Conservation (phyloP, 2,888 invertebrate species). For the Nasonovia ribisnigri region DNA sequence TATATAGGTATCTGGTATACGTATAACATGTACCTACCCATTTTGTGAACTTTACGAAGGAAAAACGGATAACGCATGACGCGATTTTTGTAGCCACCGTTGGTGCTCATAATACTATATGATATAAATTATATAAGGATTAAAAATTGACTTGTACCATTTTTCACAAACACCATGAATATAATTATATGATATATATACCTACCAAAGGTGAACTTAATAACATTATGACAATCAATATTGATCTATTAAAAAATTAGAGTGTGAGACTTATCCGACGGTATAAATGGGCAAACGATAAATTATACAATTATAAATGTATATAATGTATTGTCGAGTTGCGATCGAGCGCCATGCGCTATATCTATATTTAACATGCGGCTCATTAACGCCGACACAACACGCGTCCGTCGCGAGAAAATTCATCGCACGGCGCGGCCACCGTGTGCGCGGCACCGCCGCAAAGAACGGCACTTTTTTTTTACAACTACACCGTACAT, state of each 20-base stretch:
- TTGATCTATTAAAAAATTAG: not conserved
- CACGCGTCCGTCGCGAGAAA: constrained; percentile 34
- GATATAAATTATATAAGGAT: not conserved
- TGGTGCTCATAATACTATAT: not conserved
- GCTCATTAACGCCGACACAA: constrained; percentile 44
- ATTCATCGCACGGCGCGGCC: constrained; percentile 38
- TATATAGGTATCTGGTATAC: not conserved
- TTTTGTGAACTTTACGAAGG: too few relatives aligned
- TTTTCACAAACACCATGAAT: too few relatives aligned
- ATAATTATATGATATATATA: not conserved
- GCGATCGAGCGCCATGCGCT: not conserved
- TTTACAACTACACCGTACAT: not conserved
- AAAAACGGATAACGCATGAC: not conserved
- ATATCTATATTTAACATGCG: not conserved
- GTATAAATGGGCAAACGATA: not conserved
- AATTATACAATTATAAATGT: constrained; percentile 1
- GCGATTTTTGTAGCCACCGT: not conserved
- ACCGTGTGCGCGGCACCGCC: constrained; percentile 24
- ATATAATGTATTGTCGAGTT: not conserved
- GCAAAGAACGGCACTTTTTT: not conserved
- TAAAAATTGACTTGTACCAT: not conserved
- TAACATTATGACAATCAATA: not conserved
- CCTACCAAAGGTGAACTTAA: not conserved
- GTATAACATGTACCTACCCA: not conserved
- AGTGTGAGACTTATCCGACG: not conserved